These are phyloP conservation scores for Varanus salvator DNA, from an alignment of 2,113 vertebrate genomes.

Conservation along the genomic window DNA sequence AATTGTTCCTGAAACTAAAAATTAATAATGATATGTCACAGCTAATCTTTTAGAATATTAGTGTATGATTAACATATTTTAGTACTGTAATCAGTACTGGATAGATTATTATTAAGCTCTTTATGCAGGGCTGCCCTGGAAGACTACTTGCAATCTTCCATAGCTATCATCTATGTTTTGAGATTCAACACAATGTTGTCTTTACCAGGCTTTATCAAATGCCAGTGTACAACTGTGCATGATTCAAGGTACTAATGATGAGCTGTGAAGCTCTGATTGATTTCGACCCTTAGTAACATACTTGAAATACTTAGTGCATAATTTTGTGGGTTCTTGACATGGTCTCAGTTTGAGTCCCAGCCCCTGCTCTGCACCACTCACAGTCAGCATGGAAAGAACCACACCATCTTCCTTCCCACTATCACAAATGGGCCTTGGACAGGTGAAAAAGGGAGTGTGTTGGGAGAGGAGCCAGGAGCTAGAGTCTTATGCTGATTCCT, in stretches of 20 bases:
- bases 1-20: constrained; percentile 40
- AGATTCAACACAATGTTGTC: neutral
- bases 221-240: neutral
- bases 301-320: neutral
- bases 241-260: neutral
- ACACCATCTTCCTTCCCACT: too few species aligned
- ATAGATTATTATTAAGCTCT: constrained; percentile 4
- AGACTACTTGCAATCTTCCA: neutral
- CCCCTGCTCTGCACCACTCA: too few species aligned
- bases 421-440: too few species aligned
- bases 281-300: neutral
- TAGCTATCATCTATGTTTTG: neutral
- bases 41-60: neutral
- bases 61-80: neutral
- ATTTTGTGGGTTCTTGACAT: too few species aligned
- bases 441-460: too few species aligned
- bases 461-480: too few species aligned
- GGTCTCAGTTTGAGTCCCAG: too few species aligned
- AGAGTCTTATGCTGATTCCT: too few species aligned
- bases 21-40: constrained; percentile 12
- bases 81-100: constrained; percentile 1
- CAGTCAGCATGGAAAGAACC: too few species aligned
- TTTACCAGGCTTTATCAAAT: neutral
- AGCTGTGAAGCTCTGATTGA: neutral
- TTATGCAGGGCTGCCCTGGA: neutral